A percentile compares a stretch with the other conserved stretches of the same genome.
Evolutionary conservation across 2,888 invertebrate species (phyloP).

Genomic region (Helicoverpa assulta): DNA sequence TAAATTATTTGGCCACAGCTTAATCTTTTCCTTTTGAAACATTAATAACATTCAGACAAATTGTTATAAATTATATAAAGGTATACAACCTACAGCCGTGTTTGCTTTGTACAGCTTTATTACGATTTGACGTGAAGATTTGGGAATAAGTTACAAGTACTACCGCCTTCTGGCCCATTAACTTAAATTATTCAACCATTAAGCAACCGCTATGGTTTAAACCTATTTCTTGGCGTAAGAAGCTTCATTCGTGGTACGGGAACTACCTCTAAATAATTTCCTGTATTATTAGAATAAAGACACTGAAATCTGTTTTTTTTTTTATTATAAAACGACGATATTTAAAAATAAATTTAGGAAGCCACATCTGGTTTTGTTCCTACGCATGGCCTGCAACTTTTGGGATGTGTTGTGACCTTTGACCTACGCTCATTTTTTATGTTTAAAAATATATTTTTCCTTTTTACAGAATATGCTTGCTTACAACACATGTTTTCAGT

Average conservation of each 20-base stretch:
- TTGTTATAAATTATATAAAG: neutral
- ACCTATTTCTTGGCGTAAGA: slow-evolving; percentile 18
- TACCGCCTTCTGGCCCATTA: slow-evolving; percentile 41
- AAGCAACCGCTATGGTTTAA: slow-evolving; percentile 26
- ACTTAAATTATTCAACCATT: slow-evolving; percentile 53
- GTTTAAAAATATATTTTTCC: too few species aligned
- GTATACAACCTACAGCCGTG: neutral
- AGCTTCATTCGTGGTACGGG: neutral
- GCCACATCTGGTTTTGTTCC: too few species aligned
- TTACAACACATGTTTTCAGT: too few species aligned
- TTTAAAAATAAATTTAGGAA: too few species aligned
- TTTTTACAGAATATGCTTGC: too few species aligned
- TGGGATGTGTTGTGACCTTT: too few species aligned
- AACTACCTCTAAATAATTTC: too few species aligned
- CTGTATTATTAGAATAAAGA: too few species aligned
- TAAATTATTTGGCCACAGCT: slow-evolving; percentile 29
- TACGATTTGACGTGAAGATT: slow-evolving; percentile 27
- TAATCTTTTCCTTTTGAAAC: slow-evolving; percentile 26
- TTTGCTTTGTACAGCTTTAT: slow-evolving; percentile 33
- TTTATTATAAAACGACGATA: too few species aligned
- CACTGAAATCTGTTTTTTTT: too few species aligned
- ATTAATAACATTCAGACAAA: slow-evolving; percentile 25
- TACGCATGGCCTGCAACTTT: too few species aligned
- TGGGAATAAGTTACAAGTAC: slow-evolving; percentile 40
- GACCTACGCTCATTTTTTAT: too few species aligned